Evolutionary conservation across 2,113 vertebrate species (phyloP), one percentile per base, ranked within the genome.

Genomic region (Phyllopteryx taeniolatus): DNA sequence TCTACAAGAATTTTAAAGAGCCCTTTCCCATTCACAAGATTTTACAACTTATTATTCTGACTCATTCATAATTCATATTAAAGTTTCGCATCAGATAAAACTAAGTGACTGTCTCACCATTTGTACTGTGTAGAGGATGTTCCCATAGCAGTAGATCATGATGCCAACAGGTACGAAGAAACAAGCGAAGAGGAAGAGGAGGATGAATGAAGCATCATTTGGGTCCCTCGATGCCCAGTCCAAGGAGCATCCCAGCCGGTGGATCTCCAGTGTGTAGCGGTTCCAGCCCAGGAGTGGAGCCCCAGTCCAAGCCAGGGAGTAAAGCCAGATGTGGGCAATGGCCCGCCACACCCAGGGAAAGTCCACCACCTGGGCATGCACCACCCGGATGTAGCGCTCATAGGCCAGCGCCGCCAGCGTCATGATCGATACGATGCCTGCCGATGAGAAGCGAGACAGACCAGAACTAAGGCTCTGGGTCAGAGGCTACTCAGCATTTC

Each of bases 251-350:
- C 95, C 94, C 67, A 96, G 88, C 70, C 85, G 92, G 67, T 97
- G 96, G 67, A 93, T 89, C 84, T 98, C 96, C 84, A 96, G 80
- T 0, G 92, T 95, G 78, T 98, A 98, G 82, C 94, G 95, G 90
- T 96, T 97, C 95, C 96, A 98, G 20, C 95, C 97, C 61, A 98
- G 82, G 49, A 99, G 91, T 65, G 96, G 96, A 0, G 95, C 94
- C 69, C 94, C 95, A 0, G 95, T 95, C 97, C 96, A 97, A n/a
- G 87, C 95, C 80, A 96, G 80, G 0, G 96, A 97, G 87, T 96
- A 98, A 7, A 99, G 89, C 96, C 96, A 99, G 81, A 96, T 95
- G 82, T 95, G 96, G 0, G 89, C 92, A 49, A 98, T 93, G 80
- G 94, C 94, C 61, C 93, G 87, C 96, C 95, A 96, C 15, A 92